These are phyloP conservation scores for Thaleichthys pacificus DNA, from an alignment of 2,797 vertebrate genomes.

Conservation along the genomic window DNA sequence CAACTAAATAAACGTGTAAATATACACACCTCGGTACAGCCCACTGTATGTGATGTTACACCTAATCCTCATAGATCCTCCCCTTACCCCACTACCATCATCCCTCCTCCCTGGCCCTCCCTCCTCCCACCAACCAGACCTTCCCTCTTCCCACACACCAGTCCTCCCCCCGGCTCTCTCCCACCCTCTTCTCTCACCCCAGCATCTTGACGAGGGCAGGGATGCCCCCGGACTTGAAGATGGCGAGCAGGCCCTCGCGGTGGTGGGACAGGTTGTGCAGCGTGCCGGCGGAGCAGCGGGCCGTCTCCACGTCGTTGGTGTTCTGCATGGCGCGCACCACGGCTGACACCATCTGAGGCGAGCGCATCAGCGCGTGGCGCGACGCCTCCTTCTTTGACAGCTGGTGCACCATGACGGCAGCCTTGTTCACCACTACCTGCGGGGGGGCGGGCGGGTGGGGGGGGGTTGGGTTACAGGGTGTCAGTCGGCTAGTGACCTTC, in stretches of 20 bases:
- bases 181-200: conserved; percentile 76
- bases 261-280: conserved; percentile 98
- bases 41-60: no score
- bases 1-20: neutral
- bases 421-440: conserved; percentile 98
- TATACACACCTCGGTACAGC: neutral
- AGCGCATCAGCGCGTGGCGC: conserved; percentile 97
- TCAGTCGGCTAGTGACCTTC: neutral
- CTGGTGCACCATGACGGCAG: conserved; percentile 99
- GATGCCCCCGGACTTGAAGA: conserved; percentile 98
- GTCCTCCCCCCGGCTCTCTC: neutral
- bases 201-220: conserved; percentile 98
- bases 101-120: neutral
- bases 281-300: conserved; percentile 95
- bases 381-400: conserved; percentile 98
- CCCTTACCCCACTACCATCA: neutral
- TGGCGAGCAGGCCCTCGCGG: conserved; percentile 93
- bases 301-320: conserved; percentile 94
- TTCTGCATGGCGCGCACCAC: conserved; percentile 99
- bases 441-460: neutral
- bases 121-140: neutral
- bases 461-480: neutral
- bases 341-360: conserved; percentile 98
- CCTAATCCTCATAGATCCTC: no score
- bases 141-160: neutral